Evolutionary conservation across 2,797 vertebrate species (phyloP), one percentile per base, ranked within the genome.

Genomic region (Macropodus opercularis): DNA sequence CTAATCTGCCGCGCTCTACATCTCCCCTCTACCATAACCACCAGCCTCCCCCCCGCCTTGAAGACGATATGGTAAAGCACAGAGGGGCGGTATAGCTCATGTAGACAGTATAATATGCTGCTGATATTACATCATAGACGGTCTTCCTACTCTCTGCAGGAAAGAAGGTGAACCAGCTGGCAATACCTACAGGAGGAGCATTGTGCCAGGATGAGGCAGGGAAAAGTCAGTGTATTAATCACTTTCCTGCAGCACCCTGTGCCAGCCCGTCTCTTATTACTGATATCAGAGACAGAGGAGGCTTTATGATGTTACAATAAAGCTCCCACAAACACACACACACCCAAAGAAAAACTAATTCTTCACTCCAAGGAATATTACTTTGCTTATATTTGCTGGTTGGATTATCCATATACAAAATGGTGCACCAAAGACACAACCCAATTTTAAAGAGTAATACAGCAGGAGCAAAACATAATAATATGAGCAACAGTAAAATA

Each of bases 1-100:
- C 93, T 97, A 95, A 96, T 96, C 94, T 85, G 79, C 91, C 86
- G 88, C 47, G 71, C 89, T 90, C 89, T 90, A 92, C 89, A 83
- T 79, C 80, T 65, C 81, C 78, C 67, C 89, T 72, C 88, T 84
- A 87, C 90, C 85, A 87, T 89, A 82, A 81, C 83, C 71, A 79
- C 49, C 56, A 47, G 61, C 55, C 58, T 40, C 56, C 87, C 88
- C 86, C 89, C 81, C 84, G 77, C 84, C 75, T 63, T 71, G 78
- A 85, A 79, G 76, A 83, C 87, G 81, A 91, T 85, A 85, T 74
- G 84, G 76, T 81, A 69, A 80, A 64, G 56, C 41, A 40, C 64
- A 38, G 47, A 10, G 66, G 53, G 78, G 60, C 68, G 71, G 84
- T 72, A 74, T 79, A 75, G 65, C 87, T 90, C 85, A 88, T 89